Percentiles rank a stretch among this genome's conserved stretches.
Conservation (phyloP, 2,888 invertebrate genomes). For the Drosophila mettleri region DNA sequence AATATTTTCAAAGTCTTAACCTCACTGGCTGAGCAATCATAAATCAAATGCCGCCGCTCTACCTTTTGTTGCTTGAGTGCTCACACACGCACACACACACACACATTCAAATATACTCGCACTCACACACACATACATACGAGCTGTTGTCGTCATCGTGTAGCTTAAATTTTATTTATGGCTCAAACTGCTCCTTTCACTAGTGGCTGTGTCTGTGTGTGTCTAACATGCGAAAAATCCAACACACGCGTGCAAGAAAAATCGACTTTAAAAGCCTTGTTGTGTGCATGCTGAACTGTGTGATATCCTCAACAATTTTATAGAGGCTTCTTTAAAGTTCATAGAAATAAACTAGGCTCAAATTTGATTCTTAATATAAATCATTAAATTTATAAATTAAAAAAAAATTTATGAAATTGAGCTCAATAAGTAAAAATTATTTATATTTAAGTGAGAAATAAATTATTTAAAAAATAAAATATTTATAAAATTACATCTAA, state of each 20-base stretch:
- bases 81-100: slow-evolving; percentile 30
- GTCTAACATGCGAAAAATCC: slow-evolving; percentile 51
- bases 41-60: slow-evolving; percentile 76
- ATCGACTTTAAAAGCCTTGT: slow-evolving; percentile 26
- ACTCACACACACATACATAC: slow-evolving; percentile 22
- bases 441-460: too few relatives aligned
- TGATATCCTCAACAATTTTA: slow-evolving; percentile 12
- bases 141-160: slow-evolving; percentile 65
- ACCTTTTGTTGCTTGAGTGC: slow-evolving; percentile 79
- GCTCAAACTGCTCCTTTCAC: slow-evolving; percentile 57
- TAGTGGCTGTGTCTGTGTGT: slow-evolving; percentile 28
- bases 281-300: not conserved
- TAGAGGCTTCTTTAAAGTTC: too few relatives aligned
- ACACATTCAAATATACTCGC: slow-evolving; percentile 18
- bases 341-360: too few relatives aligned
- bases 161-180: slow-evolving; percentile 79
- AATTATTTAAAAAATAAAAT: too few relatives aligned
- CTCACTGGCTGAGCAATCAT: slow-evolving; percentile 77
- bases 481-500: too few relatives aligned
- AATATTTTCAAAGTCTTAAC: slow-evolving; percentile 81
- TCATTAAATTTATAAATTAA: too few relatives aligned
- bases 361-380: too few relatives aligned
- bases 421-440: too few relatives aligned
- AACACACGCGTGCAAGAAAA: slow-evolving; percentile 54
- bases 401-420: too few relatives aligned